These are phyloP conservation scores for Ammodramus savannarum DNA, from an alignment of 2,113 vertebrate species.

Conservation along the genomic window DNA sequence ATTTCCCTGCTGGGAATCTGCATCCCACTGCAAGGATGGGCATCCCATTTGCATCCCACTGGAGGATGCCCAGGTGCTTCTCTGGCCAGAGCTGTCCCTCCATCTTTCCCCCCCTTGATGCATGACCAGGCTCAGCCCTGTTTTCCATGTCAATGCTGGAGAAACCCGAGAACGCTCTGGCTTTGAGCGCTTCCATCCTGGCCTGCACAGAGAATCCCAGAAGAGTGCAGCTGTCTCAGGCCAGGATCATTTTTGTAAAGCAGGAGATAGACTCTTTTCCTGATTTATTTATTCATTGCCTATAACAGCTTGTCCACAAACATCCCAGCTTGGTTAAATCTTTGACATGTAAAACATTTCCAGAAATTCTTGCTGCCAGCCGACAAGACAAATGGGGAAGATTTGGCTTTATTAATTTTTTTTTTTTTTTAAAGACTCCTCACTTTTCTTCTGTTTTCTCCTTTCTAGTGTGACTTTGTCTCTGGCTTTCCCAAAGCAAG, in stretches of 20 bases:
- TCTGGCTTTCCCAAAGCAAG: constrained; percentile 19
- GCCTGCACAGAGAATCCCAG: not conserved
- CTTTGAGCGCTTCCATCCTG: not conserved
- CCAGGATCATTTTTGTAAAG: not conserved
- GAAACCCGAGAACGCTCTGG: fast-evolving
- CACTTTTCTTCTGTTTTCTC: constrained; percentile 2
- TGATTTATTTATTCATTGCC: constrained; percentile 50
- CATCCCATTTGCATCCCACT: not conserved
- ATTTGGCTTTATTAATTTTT: not conserved
- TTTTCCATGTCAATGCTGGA: fast-evolving
- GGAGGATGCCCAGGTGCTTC: not conserved
- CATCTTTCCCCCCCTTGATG: not conserved
- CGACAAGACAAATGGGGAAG: constrained; percentile 3
- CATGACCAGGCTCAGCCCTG: fast-evolving
- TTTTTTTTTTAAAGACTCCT: not conserved
- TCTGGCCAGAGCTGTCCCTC: not conserved
- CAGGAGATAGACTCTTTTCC: not conserved
- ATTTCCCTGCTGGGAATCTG: fast-evolving
- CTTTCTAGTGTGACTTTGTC: not conserved
- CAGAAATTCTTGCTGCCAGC: constrained; percentile 38
- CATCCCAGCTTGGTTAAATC: constrained; percentile 26
- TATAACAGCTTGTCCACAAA: not conserved
- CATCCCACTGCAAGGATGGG: too few relatives aligned
- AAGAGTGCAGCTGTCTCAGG: not conserved
- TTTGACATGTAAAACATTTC: constrained; percentile 20